Evolutionary conservation across 1,140 invertebrate species (phyloP), one percentile per base, ranked within the genome.

Genomic region (Tetramorium alpestre): DNA sequence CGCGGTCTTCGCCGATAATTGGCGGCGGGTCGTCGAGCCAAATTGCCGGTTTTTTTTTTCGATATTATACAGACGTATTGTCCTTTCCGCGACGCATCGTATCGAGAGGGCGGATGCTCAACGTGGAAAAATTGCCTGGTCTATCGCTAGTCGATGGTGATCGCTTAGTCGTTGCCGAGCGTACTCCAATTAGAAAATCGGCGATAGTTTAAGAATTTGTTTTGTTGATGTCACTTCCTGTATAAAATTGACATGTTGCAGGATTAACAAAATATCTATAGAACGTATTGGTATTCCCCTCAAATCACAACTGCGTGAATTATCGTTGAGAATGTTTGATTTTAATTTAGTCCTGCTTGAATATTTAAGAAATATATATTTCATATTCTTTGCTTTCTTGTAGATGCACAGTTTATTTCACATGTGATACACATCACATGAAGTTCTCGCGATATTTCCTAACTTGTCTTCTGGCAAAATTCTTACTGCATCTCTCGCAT

Each of bases 1-100:
- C 86, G 90, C 90, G 89, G 90, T 93, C 89, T 75, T 93, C 88
- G 84, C 90, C 92, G 90, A 93, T 92, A 93, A 93, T 93, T 93
- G 93, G 90, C 88, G 81, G 54, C 85, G 87, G 85, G 65, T 85
- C 88, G 89, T 84, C 89, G 75, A 38, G 88, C 86, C 54, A 91
- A 92, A 91, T 92, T 88, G 90, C 88, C 47, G 87, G 54, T 86
- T 91, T 91, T 33, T 33, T 91, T 91, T 90, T 89, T 89, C 54
- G 70, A 91, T 81, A 87, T 91, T 89, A 90, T 86, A 88, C 78
- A 70, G 70, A 28, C 69, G 58, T 49, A 47, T 47, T 47, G 75
- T 25, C 62, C 44, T 41, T 62, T 60, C 64, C 73, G 60, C 72
- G 89, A 88, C 64, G 64, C 86, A 58, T 60, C 18, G 84, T 67